Conservation (phyloP, 2,888 invertebrate genomes). For the Laspeyria flexula region DNA sequence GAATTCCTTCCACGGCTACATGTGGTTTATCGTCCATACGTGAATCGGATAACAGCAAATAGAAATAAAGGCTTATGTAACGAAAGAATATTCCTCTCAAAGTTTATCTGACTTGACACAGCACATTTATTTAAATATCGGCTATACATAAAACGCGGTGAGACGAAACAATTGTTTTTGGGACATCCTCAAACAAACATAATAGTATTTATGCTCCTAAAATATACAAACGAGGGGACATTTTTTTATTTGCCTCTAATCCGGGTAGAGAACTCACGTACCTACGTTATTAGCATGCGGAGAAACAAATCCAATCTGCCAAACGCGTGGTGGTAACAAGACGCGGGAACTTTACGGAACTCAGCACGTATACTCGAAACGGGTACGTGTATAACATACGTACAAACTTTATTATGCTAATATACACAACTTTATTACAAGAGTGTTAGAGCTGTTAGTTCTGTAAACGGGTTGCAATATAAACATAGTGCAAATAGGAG, state of each 20-base stretch:
- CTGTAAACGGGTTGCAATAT: slow-evolving; percentile 10
- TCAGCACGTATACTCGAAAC: slow-evolving; percentile 68
- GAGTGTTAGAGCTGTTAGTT: slow-evolving; percentile 39
- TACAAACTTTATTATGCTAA: slow-evolving; percentile 35
- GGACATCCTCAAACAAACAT: slow-evolving; percentile 30
- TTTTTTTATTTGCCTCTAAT: slow-evolving; percentile 59
- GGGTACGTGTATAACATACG: slow-evolving; percentile 57
- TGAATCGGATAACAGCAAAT: slow-evolving; percentile 14
- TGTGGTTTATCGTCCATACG: slow-evolving; percentile 26
- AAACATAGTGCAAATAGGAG: slow-evolving; percentile 46
- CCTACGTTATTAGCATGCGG: slow-evolving; percentile 73
- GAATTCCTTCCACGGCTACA: too few species aligned
- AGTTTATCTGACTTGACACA: slow-evolving; percentile 35
- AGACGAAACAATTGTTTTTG: slow-evolving; percentile 41
- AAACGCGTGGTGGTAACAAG: slow-evolving; percentile 74
- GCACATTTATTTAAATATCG: slow-evolving; percentile 40
- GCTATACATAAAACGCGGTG: slow-evolving; percentile 26
- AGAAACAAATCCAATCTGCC: slow-evolving; percentile 81
- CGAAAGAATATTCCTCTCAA: slow-evolving; percentile 9
- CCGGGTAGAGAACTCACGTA: slow-evolving; percentile 61
- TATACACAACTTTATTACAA: slow-evolving; percentile 33
- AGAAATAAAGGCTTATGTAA: slow-evolving; percentile 16
- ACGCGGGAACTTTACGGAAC: slow-evolving; percentile 71
- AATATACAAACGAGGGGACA: slow-evolving; percentile 43
- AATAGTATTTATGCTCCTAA: slow-evolving; percentile 36